A percentile compares a stretch with the other conserved stretches of the same genome.
These are phyloP conservation scores for Apamea sordens DNA, from an alignment of 2,888 invertebrate genomes.

Conservation along the genomic window DNA sequence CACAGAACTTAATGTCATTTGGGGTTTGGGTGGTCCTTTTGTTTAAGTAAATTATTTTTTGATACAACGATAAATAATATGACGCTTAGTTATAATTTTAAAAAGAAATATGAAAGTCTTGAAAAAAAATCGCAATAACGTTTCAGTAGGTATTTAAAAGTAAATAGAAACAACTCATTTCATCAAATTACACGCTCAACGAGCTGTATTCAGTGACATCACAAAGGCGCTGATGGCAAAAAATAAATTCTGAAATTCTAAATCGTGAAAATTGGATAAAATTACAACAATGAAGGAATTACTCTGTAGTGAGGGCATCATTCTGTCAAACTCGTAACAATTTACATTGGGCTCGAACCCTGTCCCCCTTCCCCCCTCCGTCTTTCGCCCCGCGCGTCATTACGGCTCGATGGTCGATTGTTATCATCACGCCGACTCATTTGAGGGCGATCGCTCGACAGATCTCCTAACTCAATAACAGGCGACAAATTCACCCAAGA, in stretches of 20 bases:
- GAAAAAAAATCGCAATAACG: not conserved
- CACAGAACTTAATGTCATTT: slow-evolving; percentile 22
- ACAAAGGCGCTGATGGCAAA: slow-evolving; percentile 53
- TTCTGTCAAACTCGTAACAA: slow-evolving; percentile 62
- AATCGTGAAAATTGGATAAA: slow-evolving; percentile 53
- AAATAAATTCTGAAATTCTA: slow-evolving; percentile 46
- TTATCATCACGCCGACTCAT: slow-evolving; percentile 70
- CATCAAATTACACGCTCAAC: slow-evolving; percentile 39
- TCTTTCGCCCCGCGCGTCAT: slow-evolving; percentile 47
- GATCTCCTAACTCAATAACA: slow-evolving; percentile 69
- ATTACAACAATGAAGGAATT: slow-evolving; percentile 60
- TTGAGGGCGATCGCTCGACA: slow-evolving; percentile 63
- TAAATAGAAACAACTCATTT: slow-evolving; percentile 35
- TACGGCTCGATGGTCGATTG: slow-evolving; percentile 71
- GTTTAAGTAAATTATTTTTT: slow-evolving; percentile 18
- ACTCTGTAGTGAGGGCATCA: slow-evolving; percentile 55
- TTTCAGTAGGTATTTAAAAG: slow-evolving; percentile 6
- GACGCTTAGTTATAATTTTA: not conserved
- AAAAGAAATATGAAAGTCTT: not conserved
- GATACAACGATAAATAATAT: not conserved
- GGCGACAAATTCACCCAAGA: slow-evolving; percentile 79
- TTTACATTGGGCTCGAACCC: slow-evolving; percentile 54
- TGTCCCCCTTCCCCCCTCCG: not conserved
- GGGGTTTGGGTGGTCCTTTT: not conserved
- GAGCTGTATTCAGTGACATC: slow-evolving; percentile 29